Evolutionary conservation across 92 coral and sea anemone genomes (phyloP), one percentile per base, ranked within the genome.

Genomic region (Metridium senile): DNA sequence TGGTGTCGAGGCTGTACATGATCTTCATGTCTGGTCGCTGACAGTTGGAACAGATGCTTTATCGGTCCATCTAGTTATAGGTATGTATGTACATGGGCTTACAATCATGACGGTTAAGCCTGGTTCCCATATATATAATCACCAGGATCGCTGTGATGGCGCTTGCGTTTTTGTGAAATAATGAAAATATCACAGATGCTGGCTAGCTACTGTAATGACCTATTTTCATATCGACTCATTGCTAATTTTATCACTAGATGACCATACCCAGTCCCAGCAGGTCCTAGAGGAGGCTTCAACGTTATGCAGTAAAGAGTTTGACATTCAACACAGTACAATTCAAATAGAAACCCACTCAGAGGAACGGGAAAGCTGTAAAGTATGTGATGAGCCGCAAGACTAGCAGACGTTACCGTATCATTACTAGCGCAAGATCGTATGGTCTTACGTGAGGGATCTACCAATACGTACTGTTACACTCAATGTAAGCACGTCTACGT

Each of bases 11-110:
- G 93, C 96, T 2, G 93, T 95, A 19, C 99, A 95, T 32, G 99
- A 95, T 71, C 88, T 95, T 29, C 99, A 95, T 68, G 97, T 93
- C 33, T 95, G 99, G 99, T 95, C 99, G 1, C 77, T 95, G 11
- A 95, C 99, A 22, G 91, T 95, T 0, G 99, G 99, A 28, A 93
- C 99, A 10, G 83, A 86, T 1, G 96, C 99, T 1, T 80, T 92
- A 23, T 93, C 99, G 0, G 99, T 91, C 47, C 99, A 95, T 64
- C 84, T 95, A 0, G 99, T 90, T 1, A 86, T 95, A 49, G 99
- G 99, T 95, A 78, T 29, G 92, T 70, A 69, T 59, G 32, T 59
- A 54, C 23, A 54, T 20, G 23, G 23, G 4, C n/a, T n/a, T n/a
- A n/a, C n/a, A n/a, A n/a, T n/a, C n/a, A n/a, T n/a, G n/a, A n/a